Conservation (phyloP, 2,113 vertebrate species). For the Ochotona curzoniae region DNA sequence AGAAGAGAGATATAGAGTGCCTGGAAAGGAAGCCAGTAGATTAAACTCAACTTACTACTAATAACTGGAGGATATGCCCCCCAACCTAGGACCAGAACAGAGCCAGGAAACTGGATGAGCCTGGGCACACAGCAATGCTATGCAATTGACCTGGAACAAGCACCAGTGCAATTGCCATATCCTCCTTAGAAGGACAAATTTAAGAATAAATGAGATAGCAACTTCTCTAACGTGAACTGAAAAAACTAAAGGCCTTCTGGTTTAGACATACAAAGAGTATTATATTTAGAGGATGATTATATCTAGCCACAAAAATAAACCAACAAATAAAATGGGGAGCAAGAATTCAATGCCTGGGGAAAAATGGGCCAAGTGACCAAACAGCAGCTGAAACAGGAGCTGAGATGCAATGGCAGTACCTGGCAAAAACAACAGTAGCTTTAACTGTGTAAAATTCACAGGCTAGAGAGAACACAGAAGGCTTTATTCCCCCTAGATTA, state of each 20-base stretch:
- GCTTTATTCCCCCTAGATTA: background rate
- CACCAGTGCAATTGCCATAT: background rate
- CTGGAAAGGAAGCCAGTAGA: background rate
- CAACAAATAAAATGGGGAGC: background rate
- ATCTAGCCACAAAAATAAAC: background rate
- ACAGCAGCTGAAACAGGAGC: background rate
- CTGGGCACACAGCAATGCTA: background rate
- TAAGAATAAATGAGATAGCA: background rate
- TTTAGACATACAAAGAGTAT: background rate
- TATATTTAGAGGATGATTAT: background rate
- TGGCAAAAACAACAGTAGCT: background rate
- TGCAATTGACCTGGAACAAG: too few relatives aligned
- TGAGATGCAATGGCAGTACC: rapidly evolving
- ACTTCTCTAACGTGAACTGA: background rate
- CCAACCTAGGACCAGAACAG: background rate
- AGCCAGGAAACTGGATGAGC: background rate
- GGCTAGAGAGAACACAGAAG: background rate
- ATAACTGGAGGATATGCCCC: background rate
- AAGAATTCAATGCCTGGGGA: background rate
- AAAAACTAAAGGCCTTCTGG: background rate
- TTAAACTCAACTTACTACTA: background rate
- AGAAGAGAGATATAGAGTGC: background rate
- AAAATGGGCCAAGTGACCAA: background rate
- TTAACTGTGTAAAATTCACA: background rate
- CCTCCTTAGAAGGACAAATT: background rate